phyloP scores from a whole-genome alignment of 2,113 vertebrate species.

The Eretmochelys imbricata region DNA sequence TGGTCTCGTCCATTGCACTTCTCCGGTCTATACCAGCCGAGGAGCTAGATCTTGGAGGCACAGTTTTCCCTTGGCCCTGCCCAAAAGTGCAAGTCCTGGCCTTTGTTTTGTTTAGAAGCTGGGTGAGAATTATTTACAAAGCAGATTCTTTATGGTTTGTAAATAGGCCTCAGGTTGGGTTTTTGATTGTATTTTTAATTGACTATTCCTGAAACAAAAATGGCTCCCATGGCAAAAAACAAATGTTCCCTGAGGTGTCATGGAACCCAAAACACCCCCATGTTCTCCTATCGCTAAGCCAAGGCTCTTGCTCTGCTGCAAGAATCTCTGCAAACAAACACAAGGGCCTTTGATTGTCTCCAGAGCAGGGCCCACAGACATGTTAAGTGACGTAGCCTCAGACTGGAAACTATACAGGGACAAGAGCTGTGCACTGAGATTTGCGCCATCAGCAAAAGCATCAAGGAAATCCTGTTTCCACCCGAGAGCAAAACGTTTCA shows the following conservation, averaged over 20 bases:
- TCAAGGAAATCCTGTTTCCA: not conserved
- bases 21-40: not conserved
- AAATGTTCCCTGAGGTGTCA: no score
- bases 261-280: not conserved
- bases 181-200: not conserved
- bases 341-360: not conserved
- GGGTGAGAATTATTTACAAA: not conserved
- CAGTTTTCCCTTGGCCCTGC: not conserved
- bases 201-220: not conserved
- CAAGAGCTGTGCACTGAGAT: not conserved
- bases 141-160: accelerated
- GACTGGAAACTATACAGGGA: not conserved
- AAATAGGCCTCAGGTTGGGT: not conserved
- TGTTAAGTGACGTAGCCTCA: not conserved
- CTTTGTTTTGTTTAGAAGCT: not conserved
- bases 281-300: not conserved
- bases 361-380: not conserved
- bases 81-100: not conserved
- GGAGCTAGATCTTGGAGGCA: not conserved
- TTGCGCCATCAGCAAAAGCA: no score
- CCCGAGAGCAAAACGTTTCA: accelerated
- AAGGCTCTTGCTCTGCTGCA: accelerated
- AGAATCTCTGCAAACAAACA: not conserved
- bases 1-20: not conserved
- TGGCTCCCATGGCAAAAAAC: not conserved